Evolutionary conservation across 2,113 vertebrate genomes (phyloP), one percentile per base, ranked within the genome.

Genomic region (Agapornis roseicollis): DNA sequence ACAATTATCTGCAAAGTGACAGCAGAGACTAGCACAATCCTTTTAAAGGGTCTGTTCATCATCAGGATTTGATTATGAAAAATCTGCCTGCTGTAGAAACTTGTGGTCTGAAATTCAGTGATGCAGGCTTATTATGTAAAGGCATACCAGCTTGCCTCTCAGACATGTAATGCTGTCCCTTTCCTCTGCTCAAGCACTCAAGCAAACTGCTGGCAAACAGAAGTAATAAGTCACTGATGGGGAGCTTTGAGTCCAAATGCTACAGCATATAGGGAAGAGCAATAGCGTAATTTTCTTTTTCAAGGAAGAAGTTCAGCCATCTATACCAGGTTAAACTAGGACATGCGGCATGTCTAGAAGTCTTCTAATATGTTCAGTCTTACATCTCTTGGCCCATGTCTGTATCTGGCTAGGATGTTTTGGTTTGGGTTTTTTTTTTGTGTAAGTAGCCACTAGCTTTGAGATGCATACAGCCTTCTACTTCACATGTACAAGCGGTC

Each of bases 21-120:
- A 50, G 27, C 42, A 60, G 50, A 79, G 74, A 73, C 33, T 28
- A 85, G 72, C 58, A 66, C 15, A 53, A 52, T 13, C 17, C 65
- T 71, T 92, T 68, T 55, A 93, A 97, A 94, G 47, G 7, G 73
- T 90, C 81, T 94, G 74, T 39, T 94, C 60, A 58, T 93, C 78
- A 47, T 65, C 65, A 70, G 71, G 73, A 88, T 91, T 97, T 94
- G 92, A 95, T 96, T 91, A 94, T 39, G 50, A 80, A 93, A 79
- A 86, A 71, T 66, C 81, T 28, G 44, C 87, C 95, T 81, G 41
- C 56, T 80, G 44, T 66, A 94, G 89, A 95, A 95, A 70, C 24
- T 74, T 76, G 68, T 81, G 85, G 72, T 82, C 88, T 92, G 73
- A 78, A 69, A 81, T 92, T 82, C 77, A 78, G 80, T 66, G 80